Conservation (phyloP, 2,113 vertebrate genomes). For the Misgurnus mizolepis region DNA sequence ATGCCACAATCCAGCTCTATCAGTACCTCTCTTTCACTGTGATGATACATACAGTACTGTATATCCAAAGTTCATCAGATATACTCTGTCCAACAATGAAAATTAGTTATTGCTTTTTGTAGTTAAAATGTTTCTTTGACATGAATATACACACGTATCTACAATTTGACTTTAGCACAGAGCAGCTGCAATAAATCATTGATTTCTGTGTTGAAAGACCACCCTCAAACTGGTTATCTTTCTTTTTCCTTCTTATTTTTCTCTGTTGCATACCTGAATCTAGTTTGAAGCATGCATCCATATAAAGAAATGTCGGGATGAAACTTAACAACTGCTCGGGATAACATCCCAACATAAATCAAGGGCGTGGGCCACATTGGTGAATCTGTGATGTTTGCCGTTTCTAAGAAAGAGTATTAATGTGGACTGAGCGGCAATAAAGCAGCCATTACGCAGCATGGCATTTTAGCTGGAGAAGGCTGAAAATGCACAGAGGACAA, state of each 20-base stretch:
- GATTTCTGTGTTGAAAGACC: background rate
- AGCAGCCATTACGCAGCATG: conserved; percentile 65
- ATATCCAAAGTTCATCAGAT: background rate
- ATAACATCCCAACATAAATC: conserved; percentile 41
- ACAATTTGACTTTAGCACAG: background rate
- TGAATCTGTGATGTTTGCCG: conserved; percentile 44
- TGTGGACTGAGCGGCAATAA: conserved; percentile 61
- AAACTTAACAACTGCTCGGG: background rate
- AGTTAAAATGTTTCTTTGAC: background rate
- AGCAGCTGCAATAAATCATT: background rate
- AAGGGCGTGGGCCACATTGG: conserved; percentile 43
- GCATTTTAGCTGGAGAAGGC: conserved; percentile 43
- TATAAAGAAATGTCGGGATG: conserved; percentile 2
- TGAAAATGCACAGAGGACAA: background rate
- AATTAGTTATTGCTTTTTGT: background rate
- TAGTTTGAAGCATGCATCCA: background rate
- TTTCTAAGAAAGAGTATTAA: conserved; percentile 47
- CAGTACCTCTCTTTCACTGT: background rate
- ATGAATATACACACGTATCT: background rate
- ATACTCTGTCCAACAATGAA: background rate
- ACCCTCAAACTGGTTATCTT: background rate
- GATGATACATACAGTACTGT: background rate
- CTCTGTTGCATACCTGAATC: background rate
- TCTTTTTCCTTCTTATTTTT: background rate
- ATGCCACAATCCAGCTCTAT: background rate